A percentile compares a stretch with the other conserved stretches of the same genome.
Evolutionary conservation across 1,140 invertebrate species (phyloP).

Genomic region (Meloidogyne exigua): DNA sequence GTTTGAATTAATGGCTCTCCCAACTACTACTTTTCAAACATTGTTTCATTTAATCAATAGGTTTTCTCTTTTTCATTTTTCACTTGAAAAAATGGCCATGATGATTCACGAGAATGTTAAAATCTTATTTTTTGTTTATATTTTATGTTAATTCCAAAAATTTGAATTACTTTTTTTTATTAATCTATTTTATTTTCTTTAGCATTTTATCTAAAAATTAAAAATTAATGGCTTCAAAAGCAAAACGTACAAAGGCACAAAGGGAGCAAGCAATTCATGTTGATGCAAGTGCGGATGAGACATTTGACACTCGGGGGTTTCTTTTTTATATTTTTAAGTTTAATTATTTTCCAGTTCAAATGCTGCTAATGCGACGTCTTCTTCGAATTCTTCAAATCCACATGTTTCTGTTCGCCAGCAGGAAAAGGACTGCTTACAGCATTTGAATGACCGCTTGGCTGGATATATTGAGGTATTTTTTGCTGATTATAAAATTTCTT

Average conservation of each 20-base stretch:
- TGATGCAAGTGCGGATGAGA: constrained; percentile 31
- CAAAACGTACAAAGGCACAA: constrained; percentile 9
- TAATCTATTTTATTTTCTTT: not conserved
- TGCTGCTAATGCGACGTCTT: constrained; percentile 7
- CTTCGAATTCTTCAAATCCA: constrained; percentile 10
- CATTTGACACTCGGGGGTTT: constrained; percentile 19
- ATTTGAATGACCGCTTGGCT: constrained; percentile 50
- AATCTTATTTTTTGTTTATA: not conserved
- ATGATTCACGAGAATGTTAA: not conserved
- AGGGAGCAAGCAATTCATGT: constrained; percentile 21
- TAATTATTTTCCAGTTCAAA: not conserved
- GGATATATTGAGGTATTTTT: constrained; percentile 46
- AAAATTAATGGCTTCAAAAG: constrained; percentile 19
- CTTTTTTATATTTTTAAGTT: not conserved
- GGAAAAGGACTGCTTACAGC: constrained; percentile 45
- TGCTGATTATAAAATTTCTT: not conserved
- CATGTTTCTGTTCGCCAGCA: constrained; percentile 33
- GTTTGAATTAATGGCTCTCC: too few species aligned
- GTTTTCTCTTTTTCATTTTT: not conserved
- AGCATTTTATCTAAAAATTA: not conserved
- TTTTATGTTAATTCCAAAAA: not conserved
- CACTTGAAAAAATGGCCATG: not conserved
- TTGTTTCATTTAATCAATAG: not conserved
- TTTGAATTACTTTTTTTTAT: not conserved
- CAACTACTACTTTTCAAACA: not conserved